Conservation (phyloP, 2,888 invertebrate species). For the Abscondita cerata region DNA sequence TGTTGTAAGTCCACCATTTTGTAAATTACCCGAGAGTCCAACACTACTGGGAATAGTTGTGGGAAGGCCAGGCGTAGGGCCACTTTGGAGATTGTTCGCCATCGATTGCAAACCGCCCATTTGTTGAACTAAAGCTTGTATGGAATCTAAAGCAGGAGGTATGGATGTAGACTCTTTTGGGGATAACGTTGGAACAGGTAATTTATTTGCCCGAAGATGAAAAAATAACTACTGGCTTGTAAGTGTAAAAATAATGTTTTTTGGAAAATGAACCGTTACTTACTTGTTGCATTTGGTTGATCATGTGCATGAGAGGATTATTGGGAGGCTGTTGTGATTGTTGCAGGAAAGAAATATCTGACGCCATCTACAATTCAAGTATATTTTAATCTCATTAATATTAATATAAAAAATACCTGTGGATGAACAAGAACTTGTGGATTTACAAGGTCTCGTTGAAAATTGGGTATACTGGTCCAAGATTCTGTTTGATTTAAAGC, state of each 20-base stretch:
- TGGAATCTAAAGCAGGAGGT: slow-evolving; percentile 58
- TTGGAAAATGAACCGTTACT: no score
- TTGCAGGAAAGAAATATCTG: slow-evolving; percentile 43
- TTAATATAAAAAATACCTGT: slow-evolving; percentile 29
- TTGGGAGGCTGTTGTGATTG: slow-evolving; percentile 51
- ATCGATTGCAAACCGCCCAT: slow-evolving; percentile 61
- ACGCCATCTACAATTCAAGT: slow-evolving; percentile 33
- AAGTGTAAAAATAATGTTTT: no score
- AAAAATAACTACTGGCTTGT: no score
- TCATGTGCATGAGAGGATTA: slow-evolving; percentile 64
- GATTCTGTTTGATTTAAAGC: slow-evolving; percentile 54
- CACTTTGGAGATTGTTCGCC: slow-evolving; percentile 39
- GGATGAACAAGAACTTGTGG: slow-evolving; percentile 61
- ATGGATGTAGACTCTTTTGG: slow-evolving; percentile 50
- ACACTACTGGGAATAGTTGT: slow-evolving; percentile 32
- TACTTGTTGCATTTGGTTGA: slow-evolving; percentile 61
- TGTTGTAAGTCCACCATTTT: slow-evolving; percentile 26
- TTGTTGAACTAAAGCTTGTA: slow-evolving; percentile 62
- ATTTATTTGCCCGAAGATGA: slow-evolving; percentile 51
- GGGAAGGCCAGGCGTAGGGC: slow-evolving; percentile 27
- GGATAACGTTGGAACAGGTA: slow-evolving; percentile 49
- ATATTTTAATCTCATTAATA: background rate
- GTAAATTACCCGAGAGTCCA: slow-evolving; percentile 24
- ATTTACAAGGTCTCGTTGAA: slow-evolving; percentile 62
- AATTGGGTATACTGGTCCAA: slow-evolving; percentile 59